Base-by-base conservation (phyloP, 2,888 invertebrate species). In the Phortica magna region DNA sequence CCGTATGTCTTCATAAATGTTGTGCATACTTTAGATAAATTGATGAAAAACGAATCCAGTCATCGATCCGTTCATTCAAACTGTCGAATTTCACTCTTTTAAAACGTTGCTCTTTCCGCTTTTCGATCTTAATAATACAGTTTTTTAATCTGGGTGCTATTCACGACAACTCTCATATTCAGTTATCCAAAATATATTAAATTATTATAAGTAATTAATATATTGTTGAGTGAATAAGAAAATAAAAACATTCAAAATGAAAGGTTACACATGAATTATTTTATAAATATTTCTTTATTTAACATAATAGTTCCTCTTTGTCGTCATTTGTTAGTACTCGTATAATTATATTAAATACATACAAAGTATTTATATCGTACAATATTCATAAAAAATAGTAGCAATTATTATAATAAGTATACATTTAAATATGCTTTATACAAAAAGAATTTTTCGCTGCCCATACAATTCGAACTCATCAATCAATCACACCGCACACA, bases 271-370 rank as follows among this genome's bases (percentile, higher is more conserved):
- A 12, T 48, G 22, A 61, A 61, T 61, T 61, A 61, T 31, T 71
- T 71, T 71, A 71, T 71, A 71, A 71, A 71, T 71, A 71, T 55
- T 48, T 71, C 55, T 71, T 71, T 71, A 71, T 71, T 71, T 31
- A 71, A 71, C 70, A 71, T 55, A 71, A 71, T 71, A 71, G 70
- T 71, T 71, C n/a, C 31, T 71, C 70, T 71, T 71, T 71, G 55
- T 55, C 53, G 53, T 67, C 55, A 22, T 71, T 48, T 48, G 48
- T 48, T 48, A 9, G 2, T 12, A 14, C 10, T 48, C 14, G 2
- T 12, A 48, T 48, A 12, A 48, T 31, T 22, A 22, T 5, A 65
- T 55, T 55, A 71, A 71, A 71, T 61, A 61, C 61, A 61, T 48
- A 48, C 48, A 48, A 48, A 48, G 14, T 48, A 31, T 31, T 31